These are phyloP conservation scores for Eulithis prunata DNA, from an alignment of 2,888 invertebrate genomes.

Conservation along the genomic window DNA sequence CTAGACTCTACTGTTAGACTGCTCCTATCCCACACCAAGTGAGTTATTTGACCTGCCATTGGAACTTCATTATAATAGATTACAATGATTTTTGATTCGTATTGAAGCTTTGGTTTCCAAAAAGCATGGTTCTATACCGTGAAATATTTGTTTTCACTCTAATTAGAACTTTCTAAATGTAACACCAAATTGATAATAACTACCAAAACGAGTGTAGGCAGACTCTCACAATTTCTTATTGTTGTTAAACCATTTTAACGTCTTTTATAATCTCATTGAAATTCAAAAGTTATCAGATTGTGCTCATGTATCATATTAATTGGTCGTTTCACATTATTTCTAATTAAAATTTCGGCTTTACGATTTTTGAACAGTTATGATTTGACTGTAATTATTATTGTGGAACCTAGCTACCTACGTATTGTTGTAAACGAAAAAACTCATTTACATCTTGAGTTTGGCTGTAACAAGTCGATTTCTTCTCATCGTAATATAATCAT, in stretches of 20 bases:
- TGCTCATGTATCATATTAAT: conserved; percentile 60
- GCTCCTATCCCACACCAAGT: too few relatives aligned
- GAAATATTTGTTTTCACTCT: conserved; percentile 33
- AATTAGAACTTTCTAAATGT: conserved; percentile 42
- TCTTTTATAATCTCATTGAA: conserved; percentile 51
- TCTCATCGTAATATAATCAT: conserved; percentile 1
- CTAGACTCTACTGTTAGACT: too few relatives aligned
- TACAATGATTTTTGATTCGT: not conserved
- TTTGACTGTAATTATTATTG: conserved; percentile 35
- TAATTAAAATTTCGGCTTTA: conserved; percentile 59
- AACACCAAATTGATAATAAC: conserved; percentile 37
- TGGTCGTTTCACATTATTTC: conserved; percentile 60
- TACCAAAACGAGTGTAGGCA: conserved; percentile 30
- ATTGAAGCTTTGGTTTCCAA: not conserved
- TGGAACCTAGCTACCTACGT: conserved; percentile 15
- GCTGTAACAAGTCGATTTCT: conserved; percentile 16
- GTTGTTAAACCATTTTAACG: conserved; percentile 38
- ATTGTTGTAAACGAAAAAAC: conserved; percentile 37
- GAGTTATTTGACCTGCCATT: too few relatives aligned
- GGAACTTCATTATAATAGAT: too few relatives aligned
- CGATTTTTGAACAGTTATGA: conserved; percentile 51
- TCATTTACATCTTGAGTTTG: conserved; percentile 32
- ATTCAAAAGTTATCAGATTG: conserved; percentile 58
- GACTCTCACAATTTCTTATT: conserved; percentile 44
- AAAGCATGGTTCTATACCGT: conserved; percentile 23